These are phyloP conservation scores for Sarcophaga peregrina DNA, from an alignment of 1,140 invertebrate species.

Conservation along the genomic window DNA sequence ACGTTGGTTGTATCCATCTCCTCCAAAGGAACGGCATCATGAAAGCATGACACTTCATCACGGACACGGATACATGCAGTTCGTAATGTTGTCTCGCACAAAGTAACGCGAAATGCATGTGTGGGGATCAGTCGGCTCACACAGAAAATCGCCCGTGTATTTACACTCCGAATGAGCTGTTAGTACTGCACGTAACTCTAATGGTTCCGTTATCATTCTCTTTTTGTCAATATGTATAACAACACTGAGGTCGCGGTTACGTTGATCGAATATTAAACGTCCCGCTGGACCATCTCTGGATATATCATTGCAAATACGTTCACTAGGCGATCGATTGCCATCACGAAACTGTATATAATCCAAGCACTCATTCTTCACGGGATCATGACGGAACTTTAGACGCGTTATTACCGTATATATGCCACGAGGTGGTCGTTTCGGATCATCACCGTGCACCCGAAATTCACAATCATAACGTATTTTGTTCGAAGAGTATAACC, in stretches of 20 bases:
- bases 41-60: conserved; percentile 59
- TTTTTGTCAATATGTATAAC: conserved; percentile 58
- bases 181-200: conserved; percentile 61
- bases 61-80: conserved; percentile 62
- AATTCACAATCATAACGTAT: conserved; percentile 64
- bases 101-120: conserved; percentile 63
- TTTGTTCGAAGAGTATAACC: conserved; percentile 55
- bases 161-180: conserved; percentile 61
- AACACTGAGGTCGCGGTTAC: conserved; percentile 57
- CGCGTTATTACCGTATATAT: conserved; percentile 61
- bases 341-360: conserved; percentile 62
- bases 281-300: conserved; percentile 55
- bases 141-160: conserved; percentile 56
- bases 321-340: conserved; percentile 59
- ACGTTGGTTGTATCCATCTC: conserved; percentile 61
- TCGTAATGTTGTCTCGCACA: conserved; percentile 61
- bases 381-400: conserved; percentile 59
- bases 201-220: conserved; percentile 54
- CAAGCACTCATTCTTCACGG: conserved; percentile 55
- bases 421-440: conserved; percentile 56
- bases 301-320: conserved; percentile 58
- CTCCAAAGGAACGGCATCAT: conserved; percentile 53
- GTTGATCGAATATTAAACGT: conserved; percentile 57
- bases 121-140: conserved; percentile 58
- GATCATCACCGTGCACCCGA: conserved; percentile 55